These are phyloP conservation scores for Polylopha cassiicola DNA, from an alignment of 2,888 invertebrate species.

Conservation along the genomic window DNA sequence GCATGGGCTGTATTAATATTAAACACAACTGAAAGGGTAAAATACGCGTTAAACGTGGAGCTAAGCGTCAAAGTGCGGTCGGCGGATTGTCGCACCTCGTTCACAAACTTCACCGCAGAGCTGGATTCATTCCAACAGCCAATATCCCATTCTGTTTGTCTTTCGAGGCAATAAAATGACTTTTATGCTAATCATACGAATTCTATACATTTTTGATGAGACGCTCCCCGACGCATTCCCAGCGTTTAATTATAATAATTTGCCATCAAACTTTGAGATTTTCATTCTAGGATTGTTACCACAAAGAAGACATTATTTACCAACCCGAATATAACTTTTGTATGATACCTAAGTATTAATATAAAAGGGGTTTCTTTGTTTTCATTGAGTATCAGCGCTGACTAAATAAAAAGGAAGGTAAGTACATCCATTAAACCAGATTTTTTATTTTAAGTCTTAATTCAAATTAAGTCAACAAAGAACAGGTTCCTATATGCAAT, in stretches of 20 bases:
- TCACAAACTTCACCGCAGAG: conserved; percentile 41
- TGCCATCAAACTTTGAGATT: conserved; percentile 54
- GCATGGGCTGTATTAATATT: too few species aligned
- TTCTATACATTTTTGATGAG: conserved; percentile 78
- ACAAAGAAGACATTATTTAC: conserved; percentile 29
- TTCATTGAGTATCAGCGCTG: too few species aligned
- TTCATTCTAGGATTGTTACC: conserved; percentile 43
- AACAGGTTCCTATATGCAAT: too few species aligned
- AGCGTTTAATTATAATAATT: conserved; percentile 72
- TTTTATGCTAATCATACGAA: conserved; percentile 77
- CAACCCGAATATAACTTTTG: too few species aligned
- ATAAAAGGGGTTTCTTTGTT: too few species aligned
- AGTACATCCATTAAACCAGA: too few species aligned
- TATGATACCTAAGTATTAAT: too few species aligned
- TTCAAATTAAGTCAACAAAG: too few species aligned
- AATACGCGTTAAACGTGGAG: neutral
- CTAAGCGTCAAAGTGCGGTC: neutral
- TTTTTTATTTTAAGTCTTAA: too few species aligned
- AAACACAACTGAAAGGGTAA: too few species aligned
- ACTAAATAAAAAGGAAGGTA: too few species aligned
- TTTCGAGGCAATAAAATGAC: conserved; percentile 76
- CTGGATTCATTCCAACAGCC: conserved; percentile 68
- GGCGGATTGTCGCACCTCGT: conserved; percentile 14
- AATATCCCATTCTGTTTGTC: conserved; percentile 76
- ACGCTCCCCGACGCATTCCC: conserved; percentile 56